A percentile compares a stretch with the other conserved stretches of the same genome.
phyloP scores from a whole-genome alignment of 1,140 invertebrate genomes.

The Tetramorium alpestre region DNA sequence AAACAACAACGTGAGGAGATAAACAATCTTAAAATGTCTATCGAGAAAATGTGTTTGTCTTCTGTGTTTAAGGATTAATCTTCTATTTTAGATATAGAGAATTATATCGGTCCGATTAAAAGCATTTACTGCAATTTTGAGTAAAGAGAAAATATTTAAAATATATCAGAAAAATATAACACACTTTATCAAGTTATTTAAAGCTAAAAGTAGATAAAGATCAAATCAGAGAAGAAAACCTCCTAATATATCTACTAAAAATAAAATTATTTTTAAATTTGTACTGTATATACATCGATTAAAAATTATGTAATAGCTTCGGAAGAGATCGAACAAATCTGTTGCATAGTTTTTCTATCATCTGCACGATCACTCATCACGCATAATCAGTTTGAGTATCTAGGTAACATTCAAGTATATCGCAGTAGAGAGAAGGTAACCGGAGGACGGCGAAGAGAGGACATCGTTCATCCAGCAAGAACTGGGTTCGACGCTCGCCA shows the following conservation, averaged over 20 bases:
- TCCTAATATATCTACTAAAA: neutral
- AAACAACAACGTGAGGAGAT: constrained; percentile 61
- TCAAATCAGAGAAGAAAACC: neutral
- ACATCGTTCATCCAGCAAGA: constrained; percentile 58
- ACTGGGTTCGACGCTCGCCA: constrained; percentile 73
- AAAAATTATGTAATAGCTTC: neutral
- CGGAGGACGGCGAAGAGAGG: constrained; percentile 15
- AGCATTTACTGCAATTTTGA: neutral
- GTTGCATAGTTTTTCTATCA: neutral
- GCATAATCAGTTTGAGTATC: constrained; percentile 31
- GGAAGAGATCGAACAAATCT: neutral
- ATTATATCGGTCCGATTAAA: neutral
- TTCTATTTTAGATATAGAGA: neutral
- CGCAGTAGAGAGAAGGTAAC: constrained; percentile 16
- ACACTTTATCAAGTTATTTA: neutral
- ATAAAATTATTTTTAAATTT: neutral
- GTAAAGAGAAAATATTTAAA: neutral
- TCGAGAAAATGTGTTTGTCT: constrained; percentile 29
- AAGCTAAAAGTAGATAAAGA: neutral
- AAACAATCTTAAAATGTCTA: constrained; percentile 58
- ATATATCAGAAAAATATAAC: neutral
- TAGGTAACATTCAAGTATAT: constrained; percentile 35
- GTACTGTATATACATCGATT: neutral
- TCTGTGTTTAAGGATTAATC: constrained; percentile 6
- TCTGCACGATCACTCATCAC: neutral